Conservation (phyloP, 1,140 invertebrate species). For the Pseudobourletiella spinata region DNA sequence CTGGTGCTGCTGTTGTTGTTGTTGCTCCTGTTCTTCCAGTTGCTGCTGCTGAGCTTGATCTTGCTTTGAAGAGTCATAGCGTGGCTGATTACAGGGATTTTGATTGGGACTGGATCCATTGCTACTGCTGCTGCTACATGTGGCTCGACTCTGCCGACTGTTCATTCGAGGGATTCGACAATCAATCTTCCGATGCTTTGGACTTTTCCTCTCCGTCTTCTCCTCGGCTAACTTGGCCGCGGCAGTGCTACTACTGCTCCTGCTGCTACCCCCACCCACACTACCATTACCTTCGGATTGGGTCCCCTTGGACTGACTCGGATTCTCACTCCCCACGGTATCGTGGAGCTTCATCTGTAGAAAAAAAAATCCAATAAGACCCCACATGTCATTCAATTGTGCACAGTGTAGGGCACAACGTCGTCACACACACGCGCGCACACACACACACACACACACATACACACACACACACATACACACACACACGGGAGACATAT, state of each 20-base stretch:
- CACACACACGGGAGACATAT: too few species aligned
- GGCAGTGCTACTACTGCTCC: background rate
- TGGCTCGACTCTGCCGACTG: slow-evolving; percentile 1
- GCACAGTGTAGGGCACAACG: too few species aligned
- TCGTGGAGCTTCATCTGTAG: slow-evolving; percentile 27
- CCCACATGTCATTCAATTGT: background rate
- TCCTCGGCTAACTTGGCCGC: background rate
- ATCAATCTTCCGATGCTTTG: slow-evolving; percentile 18
- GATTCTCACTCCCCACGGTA: slow-evolving; percentile 16
- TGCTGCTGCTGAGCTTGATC: background rate
- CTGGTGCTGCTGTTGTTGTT: background rate
- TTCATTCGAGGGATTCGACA: slow-evolving; percentile 21
- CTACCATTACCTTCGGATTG: background rate
- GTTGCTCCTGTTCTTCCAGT: background rate
- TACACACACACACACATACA: too few species aligned
- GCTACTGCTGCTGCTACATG: too few species aligned
- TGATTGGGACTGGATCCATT: slow-evolving; percentile 8
- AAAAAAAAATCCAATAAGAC: background rate
- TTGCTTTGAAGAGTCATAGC: background rate
- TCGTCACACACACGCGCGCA: too few species aligned
- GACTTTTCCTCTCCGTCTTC: slow-evolving; percentile 9
- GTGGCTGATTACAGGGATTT: background rate
- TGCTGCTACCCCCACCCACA: background rate
- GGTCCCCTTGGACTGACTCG: background rate
- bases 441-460: too few species aligned